Base-by-base conservation (phyloP, 2,797 vertebrate genomes). In the Petrocephalus sullivani region DNA sequence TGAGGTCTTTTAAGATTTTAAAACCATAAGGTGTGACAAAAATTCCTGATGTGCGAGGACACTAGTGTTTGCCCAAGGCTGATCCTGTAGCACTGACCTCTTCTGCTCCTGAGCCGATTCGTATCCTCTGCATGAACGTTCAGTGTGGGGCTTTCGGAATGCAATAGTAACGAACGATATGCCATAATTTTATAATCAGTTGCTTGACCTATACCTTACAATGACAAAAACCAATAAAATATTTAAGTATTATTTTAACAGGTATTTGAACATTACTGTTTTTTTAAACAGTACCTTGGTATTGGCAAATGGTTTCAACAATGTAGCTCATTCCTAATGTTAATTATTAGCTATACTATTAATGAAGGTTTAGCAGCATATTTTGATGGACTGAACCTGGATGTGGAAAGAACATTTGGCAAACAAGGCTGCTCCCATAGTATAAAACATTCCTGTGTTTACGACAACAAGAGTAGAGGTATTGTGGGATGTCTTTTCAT, bases 1-100 rank as follows among this genome's bases (percentile, higher is more conserved):
- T 89, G 53, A 82, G 28, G 51, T 81, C n/a, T 37, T 53, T 28
- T 54, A 49, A 53, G 84, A 41, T 46, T 8, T 28, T 9, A 53
- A 21, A 85, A 23, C 51, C 16, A 46, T 8, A 10, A 21, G 85
- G 56, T 86, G 85, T 41, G 56, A 9, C 28, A 60, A n/a, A 12
- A 58, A 41, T 86, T 53, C 21, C 82, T 84, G 82, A n/a, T 84
- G 10, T 37, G 4, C 58, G 10, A 57, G 21, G 84, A 86, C 56
- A 41, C 37, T 33, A 21, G 33, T 91, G 58, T 90, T 88, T 89
- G 64, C 86, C 88, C 9, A 71, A 89, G 88, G 88, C 67, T 51
- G 84, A 82, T 16, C 67, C 64, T 5, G 28, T 4, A 16, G 28
- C 9, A 19, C n/a, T 41, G 8, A 37, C 21, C n/a, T 46, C 14